phyloP scores from a whole-genome alignment of 2,888 invertebrate species.

The Opisthograptis luteolata region DNA sequence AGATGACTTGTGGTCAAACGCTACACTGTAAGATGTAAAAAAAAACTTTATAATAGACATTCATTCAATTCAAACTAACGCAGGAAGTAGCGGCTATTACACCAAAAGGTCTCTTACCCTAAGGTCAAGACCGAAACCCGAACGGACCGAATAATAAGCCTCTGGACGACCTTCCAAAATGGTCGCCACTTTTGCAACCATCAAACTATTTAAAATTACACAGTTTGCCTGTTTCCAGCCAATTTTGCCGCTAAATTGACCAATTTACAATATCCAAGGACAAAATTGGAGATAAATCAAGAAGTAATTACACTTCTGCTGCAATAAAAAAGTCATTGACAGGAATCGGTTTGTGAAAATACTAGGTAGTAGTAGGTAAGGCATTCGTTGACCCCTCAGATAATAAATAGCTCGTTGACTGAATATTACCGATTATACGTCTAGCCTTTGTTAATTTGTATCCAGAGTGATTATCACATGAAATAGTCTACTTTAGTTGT shows the following conservation, averaged over 20 bases:
- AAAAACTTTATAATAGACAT: too few species aligned
- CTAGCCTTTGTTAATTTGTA: too few species aligned
- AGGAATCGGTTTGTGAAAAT: conserved; percentile 30
- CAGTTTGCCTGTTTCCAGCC: conserved; percentile 53
- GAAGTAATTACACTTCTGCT: conserved; percentile 48
- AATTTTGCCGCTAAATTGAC: conserved; percentile 64
- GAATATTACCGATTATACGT: too few species aligned
- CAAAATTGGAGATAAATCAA: conserved; percentile 66
- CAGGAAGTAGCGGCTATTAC: background rate
- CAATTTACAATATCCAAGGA: conserved; percentile 66
- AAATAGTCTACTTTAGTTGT: too few species aligned
- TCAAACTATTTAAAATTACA: conserved; percentile 64
- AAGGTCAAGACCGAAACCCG: conserved; percentile 30
- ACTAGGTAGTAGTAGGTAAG: too few species aligned
- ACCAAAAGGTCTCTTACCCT: conserved; percentile 4
- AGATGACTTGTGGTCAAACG: too few species aligned
- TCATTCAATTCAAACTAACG: too few species aligned
- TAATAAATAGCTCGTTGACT: too few species aligned
- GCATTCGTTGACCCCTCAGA: too few species aligned
- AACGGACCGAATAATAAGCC: conserved; percentile 24
- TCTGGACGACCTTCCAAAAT: conserved; percentile 28
- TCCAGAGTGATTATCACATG: too few species aligned
- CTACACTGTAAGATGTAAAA: too few species aligned
- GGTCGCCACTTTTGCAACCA: conserved; percentile 39
- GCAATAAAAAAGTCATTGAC: conserved; percentile 45